Evolutionary conservation across 2,888 invertebrate genomes (phyloP).

Genomic region (Pachliopta kotzebuea): DNA sequence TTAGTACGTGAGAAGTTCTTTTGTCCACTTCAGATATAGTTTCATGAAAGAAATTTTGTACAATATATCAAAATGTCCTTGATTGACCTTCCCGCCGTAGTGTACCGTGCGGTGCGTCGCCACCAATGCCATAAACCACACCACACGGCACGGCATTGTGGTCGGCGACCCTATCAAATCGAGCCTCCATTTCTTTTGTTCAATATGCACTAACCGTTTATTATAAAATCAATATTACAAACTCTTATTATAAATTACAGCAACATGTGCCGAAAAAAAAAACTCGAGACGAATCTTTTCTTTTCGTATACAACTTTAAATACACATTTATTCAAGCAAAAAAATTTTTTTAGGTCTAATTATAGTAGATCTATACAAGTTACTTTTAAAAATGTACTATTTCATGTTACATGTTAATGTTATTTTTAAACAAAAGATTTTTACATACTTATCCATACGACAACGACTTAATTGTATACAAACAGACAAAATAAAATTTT

Average conservation of each 20-base stretch:
- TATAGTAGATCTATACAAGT: too few species aligned
- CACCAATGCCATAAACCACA: constrained; percentile 35
- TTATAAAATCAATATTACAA: background rate
- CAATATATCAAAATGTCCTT: constrained; percentile 36
- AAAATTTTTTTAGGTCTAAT: too few species aligned
- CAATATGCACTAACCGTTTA: constrained; percentile 10
- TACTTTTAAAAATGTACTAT: too few species aligned
- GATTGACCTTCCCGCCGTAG: constrained; percentile 46
- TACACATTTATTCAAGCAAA: too few species aligned
- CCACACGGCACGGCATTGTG: constrained; percentile 36
- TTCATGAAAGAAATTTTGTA: constrained; percentile 8
- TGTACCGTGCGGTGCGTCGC: constrained; percentile 42
- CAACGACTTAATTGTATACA: too few species aligned
- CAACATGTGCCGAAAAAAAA: background rate
- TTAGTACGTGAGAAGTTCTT: background rate
- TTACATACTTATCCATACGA: too few species aligned
- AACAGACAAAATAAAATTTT: too few species aligned
- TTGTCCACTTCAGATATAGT: background rate
- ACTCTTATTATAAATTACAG: background rate
- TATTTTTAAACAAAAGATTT: too few species aligned
- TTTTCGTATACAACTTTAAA: too few species aligned
- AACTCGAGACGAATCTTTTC: background rate
- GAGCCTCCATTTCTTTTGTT: constrained; percentile 30
- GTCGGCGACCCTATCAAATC: constrained; percentile 40
- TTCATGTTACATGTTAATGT: too few species aligned